phyloP scores from a whole-genome alignment of 2,888 invertebrate genomes.

The Ormia ochracea region DNA sequence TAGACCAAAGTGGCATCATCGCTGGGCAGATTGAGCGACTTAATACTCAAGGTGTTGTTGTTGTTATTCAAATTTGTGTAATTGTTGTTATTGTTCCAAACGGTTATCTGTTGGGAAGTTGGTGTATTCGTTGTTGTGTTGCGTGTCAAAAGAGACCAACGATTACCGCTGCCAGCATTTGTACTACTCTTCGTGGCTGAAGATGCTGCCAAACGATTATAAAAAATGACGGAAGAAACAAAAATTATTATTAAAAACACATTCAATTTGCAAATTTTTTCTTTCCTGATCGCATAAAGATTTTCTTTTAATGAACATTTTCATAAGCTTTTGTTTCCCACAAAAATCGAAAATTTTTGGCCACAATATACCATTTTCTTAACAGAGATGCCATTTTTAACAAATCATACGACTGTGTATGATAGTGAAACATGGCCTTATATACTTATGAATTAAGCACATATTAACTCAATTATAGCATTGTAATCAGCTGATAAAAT shows the following conservation, averaged over 20 bases:
- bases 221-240: neutral
- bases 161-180: conserved; percentile 67
- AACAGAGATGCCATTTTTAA: too few species aligned
- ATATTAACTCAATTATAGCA: too few species aligned
- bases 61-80: conserved; percentile 69
- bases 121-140: conserved; percentile 59
- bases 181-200: conserved; percentile 64
- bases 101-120: conserved; percentile 42
- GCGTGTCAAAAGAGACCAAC: conserved; percentile 72
- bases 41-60: conserved; percentile 69
- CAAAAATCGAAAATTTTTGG: too few species aligned
- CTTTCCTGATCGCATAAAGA: too few species aligned
- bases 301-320: too few species aligned
- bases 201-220: neutral
- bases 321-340: too few species aligned
- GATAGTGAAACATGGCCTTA: too few species aligned
- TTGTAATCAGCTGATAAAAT: too few species aligned
- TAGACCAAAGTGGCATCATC: conserved; percentile 74
- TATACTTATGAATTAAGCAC: too few species aligned
- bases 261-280: neutral
- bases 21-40: conserved; percentile 74
- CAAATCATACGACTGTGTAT: too few species aligned
- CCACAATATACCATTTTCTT: too few species aligned
- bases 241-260: neutral
- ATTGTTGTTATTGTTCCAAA: conserved; percentile 66